phyloP scores from a whole-genome alignment of 2,797 vertebrate species.

The Brachymystax lenok region DNA sequence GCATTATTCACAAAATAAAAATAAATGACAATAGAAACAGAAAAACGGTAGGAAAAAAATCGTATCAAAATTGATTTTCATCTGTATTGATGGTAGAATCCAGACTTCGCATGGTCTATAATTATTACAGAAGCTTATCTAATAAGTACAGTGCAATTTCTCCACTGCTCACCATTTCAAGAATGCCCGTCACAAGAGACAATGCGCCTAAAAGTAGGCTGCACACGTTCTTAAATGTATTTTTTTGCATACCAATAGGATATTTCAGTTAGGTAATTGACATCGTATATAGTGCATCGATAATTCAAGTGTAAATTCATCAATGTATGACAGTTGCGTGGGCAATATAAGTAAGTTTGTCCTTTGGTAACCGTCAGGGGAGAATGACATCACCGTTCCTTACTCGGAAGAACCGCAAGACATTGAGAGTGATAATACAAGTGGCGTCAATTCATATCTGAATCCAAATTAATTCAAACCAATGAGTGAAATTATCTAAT shows the following conservation, averaged over 20 bases:
- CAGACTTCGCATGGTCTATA: no score
- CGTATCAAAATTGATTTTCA: not conserved
- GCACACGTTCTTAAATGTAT: not conserved
- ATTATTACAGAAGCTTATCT: conserved; percentile 57
- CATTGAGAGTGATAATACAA: not conserved
- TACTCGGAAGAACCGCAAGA: conserved; percentile 53
- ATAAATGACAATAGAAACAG: not conserved
- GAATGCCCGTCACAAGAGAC: conserved; percentile 14
- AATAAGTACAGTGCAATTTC: conserved; percentile 61
- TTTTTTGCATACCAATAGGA: conserved; percentile 2
- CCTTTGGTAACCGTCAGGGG: conserved; percentile 65
- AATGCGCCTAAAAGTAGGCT: not conserved
- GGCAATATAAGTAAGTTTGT: conserved; percentile 50
- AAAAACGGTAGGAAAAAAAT: not conserved
- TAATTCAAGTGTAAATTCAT: conserved; percentile 36
- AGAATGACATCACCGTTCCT: conserved; percentile 77
- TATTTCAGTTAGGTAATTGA: not conserved
- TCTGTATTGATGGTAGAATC: not conserved
- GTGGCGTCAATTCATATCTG: conserved; percentile 40
- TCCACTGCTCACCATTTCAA: conserved; percentile 15
- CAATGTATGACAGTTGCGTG: not conserved
- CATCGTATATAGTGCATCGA: conserved; percentile 15
- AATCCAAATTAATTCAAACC: not conserved
- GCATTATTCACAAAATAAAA: not conserved
- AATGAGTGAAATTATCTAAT: not conserved